phyloP scores from a whole-genome alignment of 1,140 invertebrate genomes.

The Diabrotica virgifera region DNA sequence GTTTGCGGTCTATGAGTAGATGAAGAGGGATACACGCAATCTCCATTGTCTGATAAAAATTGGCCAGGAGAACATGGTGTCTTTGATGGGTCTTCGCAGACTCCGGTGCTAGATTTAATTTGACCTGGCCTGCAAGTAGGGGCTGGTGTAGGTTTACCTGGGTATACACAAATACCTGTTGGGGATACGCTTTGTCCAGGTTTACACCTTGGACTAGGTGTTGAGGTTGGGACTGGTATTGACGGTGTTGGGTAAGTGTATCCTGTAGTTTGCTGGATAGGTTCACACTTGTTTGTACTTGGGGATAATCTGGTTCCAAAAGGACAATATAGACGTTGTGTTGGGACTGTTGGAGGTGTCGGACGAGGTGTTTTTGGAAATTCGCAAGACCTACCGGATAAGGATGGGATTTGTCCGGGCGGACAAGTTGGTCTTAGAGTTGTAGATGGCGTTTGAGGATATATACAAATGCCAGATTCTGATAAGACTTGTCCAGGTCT shows the following conservation, averaged over 20 bases:
- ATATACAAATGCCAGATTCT: constrained; percentile 12
- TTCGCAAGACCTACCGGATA: constrained; percentile 9
- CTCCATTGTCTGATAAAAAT: background rate
- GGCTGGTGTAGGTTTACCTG: background rate
- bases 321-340: constrained; percentile 13
- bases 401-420: constrained; percentile 5
- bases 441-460: background rate
- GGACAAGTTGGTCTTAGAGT: background rate
- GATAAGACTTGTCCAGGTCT: background rate
- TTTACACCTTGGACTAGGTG: background rate
- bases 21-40: background rate
- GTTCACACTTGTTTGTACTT: constrained; percentile 8
- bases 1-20: background rate
- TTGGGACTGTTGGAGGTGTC: background rate
- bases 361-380: background rate
- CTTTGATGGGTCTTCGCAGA: constrained; percentile 3
- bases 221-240: background rate
- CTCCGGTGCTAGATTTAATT: background rate
- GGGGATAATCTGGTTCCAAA: constrained; percentile 17
- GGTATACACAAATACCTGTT: background rate
- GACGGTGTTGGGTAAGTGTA: constrained; percentile 4
- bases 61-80: background rate
- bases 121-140: constrained; percentile 9
- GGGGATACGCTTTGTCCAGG: constrained; percentile 3
- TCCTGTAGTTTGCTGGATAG: background rate